phyloP scores from a whole-genome alignment of 2,888 invertebrate genomes.

The Archips xylosteana region DNA sequence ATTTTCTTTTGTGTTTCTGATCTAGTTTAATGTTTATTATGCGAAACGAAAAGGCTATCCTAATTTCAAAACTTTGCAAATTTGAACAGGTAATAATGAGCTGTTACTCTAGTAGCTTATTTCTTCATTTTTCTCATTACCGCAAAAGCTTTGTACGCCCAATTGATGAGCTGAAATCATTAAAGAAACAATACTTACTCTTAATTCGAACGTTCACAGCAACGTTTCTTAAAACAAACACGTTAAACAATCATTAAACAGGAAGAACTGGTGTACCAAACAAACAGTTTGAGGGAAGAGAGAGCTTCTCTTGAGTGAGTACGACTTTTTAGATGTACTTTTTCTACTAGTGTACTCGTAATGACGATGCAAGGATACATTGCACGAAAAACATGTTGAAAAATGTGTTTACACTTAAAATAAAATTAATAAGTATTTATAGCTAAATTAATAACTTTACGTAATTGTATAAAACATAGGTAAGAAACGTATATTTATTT shows the following conservation, averaged over 20 bases:
- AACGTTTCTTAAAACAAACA: background rate
- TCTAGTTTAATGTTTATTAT: background rate
- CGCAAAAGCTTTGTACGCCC: conserved; percentile 83
- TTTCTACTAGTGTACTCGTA: background rate
- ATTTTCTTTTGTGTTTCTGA: background rate
- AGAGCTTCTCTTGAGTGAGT: conserved; percentile 8
- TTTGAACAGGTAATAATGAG: background rate
- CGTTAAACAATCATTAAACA: background rate
- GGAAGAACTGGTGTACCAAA: conserved; percentile 1
- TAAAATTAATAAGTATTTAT: no score
- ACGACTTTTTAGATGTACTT: conserved; percentile 13
- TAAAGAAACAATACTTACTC: conserved; percentile 27
- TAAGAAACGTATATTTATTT: no score
- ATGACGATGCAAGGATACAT: conserved; percentile 6
- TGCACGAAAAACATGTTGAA: conserved; percentile 7
- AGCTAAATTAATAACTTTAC: no score
- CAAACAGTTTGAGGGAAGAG: background rate
- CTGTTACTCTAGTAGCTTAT: conserved; percentile 50
- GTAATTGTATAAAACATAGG: no score
- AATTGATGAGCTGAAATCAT: conserved; percentile 80
- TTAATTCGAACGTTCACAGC: background rate
- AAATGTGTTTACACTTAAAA: background rate
- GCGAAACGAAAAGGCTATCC: no score
- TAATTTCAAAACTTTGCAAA: no score
- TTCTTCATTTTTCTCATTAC: conserved; percentile 82